Percentiles rank a stretch among this genome's conserved stretches.
These are phyloP conservation scores for Symphodus melops DNA, from an alignment of 2,113 vertebrate genomes.

Conservation along the genomic window DNA sequence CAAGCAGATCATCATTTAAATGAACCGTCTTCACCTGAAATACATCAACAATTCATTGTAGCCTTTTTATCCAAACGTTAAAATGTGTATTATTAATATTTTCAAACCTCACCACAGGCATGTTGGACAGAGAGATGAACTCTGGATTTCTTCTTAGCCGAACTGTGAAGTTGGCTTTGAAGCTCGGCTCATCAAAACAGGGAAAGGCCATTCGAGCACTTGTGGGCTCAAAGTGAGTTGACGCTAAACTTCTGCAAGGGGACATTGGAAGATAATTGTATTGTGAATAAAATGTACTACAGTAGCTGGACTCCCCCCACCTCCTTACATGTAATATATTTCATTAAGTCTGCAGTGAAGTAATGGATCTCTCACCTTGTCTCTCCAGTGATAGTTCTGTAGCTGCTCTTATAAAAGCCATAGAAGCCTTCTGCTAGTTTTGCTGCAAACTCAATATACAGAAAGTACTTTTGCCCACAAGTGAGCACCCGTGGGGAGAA, in stretches of 20 bases:
- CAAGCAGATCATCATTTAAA: constrained; percentile 62
- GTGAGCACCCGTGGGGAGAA: constrained; percentile 82
- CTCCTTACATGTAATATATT: background rate
- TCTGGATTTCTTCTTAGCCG: constrained; percentile 73
- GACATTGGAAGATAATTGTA: background rate
- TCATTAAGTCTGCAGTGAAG: background rate
- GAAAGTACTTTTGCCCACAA: constrained; percentile 81
- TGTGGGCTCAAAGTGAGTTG: constrained; percentile 85
- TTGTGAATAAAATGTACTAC: background rate
- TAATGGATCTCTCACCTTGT: constrained; percentile 69
- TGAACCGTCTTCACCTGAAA: constrained; percentile 78
- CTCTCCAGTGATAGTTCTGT: constrained; percentile 77
- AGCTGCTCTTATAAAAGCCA: constrained; percentile 84
- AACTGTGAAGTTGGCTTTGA: constrained; percentile 84
- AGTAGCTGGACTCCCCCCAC: too few species aligned
- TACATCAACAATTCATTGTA: background rate
- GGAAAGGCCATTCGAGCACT: constrained; percentile 84
- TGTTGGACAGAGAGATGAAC: constrained; percentile 83
- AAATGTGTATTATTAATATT: background rate
- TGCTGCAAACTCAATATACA: constrained; percentile 82
- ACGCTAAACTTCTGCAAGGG: constrained; percentile 77
- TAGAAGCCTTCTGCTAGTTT: constrained; percentile 78
- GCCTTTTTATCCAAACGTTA: background rate
- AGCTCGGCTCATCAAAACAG: constrained; percentile 85
- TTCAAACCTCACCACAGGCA: constrained; percentile 79